Conservation (phyloP, 2,797 vertebrate species). For the Gymnoscopelus braueri region DNA sequence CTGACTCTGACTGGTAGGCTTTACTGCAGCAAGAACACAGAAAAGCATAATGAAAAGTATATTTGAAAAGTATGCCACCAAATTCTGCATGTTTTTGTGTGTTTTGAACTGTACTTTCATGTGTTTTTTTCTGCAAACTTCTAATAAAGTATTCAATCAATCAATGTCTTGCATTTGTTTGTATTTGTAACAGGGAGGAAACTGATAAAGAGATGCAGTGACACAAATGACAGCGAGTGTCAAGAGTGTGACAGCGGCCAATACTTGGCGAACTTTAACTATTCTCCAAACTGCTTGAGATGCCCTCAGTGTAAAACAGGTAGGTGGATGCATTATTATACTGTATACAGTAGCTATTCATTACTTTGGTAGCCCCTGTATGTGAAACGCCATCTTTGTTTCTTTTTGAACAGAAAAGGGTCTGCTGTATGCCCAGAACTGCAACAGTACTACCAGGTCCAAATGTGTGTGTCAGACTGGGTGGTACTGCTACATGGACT, state of each 20-base stretch:
- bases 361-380: background rate
- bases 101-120: no score
- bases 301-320: slow-evolving; percentile 32
- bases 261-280: background rate
- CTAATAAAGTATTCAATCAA: no score
- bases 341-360: background rate
- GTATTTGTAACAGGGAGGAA: slow-evolving; percentile 36
- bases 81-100: no score
- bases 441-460: slow-evolving; percentile 46
- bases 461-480: slow-evolving; percentile 70
- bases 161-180: no score
- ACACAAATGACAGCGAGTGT: slow-evolving; percentile 23
- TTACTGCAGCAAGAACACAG: no score
- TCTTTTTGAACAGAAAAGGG: slow-evolving; percentile 54
- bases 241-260: slow-evolving; percentile 12
- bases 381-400: background rate
- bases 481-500: slow-evolving; percentile 37
- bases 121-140: no score
- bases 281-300: slow-evolving; percentile 19
- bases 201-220: background rate
- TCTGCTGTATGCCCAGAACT: slow-evolving; percentile 41
- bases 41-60: no score
- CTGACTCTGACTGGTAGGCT: no score
- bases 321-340: slow-evolving; percentile 19
- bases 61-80: no score